Base-by-base conservation (phyloP, 2,888 invertebrate genomes). In the Heterodera filipjevi region DNA sequence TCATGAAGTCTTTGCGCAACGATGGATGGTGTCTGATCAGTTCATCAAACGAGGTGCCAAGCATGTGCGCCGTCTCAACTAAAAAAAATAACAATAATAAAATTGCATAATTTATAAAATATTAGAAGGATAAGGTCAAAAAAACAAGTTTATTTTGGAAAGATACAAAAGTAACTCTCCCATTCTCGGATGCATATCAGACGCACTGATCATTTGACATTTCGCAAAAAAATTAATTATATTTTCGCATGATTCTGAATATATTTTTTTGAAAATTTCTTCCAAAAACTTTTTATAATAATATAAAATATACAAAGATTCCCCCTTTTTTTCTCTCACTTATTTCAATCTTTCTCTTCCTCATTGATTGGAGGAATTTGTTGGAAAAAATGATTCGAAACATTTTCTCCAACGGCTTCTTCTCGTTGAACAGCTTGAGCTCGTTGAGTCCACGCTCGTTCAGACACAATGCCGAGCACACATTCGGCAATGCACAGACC, bases 1-100 rank as follows among this genome's bases (percentile, higher is more conserved):
- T 92, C 6, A 93, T 94, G 10, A 95, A 94, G 87, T 93, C 93
- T 6, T 92, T 92, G 88, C 94, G 92, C 71, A 95, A 91, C 81
- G 93, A 93, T 0, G 94, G 94, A 89, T 95, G 94, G 89, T 95
- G 94, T 71, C 95, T 91, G 93, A 95, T 94, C 16, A 95, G 89
- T 89, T 95, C 95, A 89, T 95, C 95, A 93, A 95, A 80, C 77
- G 74, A 49, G 32, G 74, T 80, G 59, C 79, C 77, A 44, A 79
- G 46, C 66, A 44, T 32, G 22, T 46, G 64, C 6, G 78, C 78
- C 32, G 66, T 59, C 39, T 64, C 78, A 59, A 77, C 73, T 82
- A 82, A 66, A 81, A 66, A 70, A 27, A 64, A 53, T 3, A 16
- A 73, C 1, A 49, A n/a, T n/a, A n/a, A n/a, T n/a, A n/a, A n/a